phyloP scores from a whole-genome alignment of 2,888 invertebrate genomes.

The Campoplex capitator region DNA sequence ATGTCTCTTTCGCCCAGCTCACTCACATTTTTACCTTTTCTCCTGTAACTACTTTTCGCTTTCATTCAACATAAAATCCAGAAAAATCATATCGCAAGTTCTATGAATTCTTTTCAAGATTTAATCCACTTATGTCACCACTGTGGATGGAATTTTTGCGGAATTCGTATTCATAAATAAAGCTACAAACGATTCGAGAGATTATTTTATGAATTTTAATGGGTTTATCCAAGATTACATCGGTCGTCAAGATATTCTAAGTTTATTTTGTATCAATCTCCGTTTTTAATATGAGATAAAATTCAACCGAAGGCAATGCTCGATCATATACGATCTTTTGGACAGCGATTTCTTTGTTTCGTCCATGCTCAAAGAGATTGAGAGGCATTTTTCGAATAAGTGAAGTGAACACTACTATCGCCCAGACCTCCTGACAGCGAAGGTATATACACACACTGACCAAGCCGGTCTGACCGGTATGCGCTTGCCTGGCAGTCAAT shows the following conservation, averaged over 20 bases:
- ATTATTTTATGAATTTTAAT: not conserved
- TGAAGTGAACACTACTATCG: constrained; percentile 54
- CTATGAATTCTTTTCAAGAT: constrained; percentile 5
- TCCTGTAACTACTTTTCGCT: constrained; percentile 59
- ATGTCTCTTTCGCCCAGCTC: constrained; percentile 43
- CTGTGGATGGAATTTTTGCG: not conserved
- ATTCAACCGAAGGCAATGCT: constrained; percentile 49
- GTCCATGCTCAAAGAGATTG: constrained; percentile 50
- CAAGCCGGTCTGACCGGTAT: constrained; percentile 81
- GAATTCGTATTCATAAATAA: not conserved
- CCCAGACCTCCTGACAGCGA: constrained; percentile 74
- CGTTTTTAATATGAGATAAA: constrained; percentile 57
- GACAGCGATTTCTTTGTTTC: constrained; percentile 75
- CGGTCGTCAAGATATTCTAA: not conserved
- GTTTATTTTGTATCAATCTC: not conserved
- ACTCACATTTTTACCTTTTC: constrained; percentile 33
- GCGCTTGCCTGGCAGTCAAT: constrained; percentile 67
- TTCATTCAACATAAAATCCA: constrained; percentile 35
- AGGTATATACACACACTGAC: constrained; percentile 61
- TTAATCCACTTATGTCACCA: not conserved
- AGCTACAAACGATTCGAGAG: not conserved
- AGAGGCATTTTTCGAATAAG: constrained; percentile 58
- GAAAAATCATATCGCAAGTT: constrained; percentile 25
- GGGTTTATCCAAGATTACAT: not conserved
- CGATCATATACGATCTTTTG: constrained; percentile 46